Evolutionary conservation across 2,888 invertebrate species (phyloP).

Genomic region (Microplitis deprimator): DNA sequence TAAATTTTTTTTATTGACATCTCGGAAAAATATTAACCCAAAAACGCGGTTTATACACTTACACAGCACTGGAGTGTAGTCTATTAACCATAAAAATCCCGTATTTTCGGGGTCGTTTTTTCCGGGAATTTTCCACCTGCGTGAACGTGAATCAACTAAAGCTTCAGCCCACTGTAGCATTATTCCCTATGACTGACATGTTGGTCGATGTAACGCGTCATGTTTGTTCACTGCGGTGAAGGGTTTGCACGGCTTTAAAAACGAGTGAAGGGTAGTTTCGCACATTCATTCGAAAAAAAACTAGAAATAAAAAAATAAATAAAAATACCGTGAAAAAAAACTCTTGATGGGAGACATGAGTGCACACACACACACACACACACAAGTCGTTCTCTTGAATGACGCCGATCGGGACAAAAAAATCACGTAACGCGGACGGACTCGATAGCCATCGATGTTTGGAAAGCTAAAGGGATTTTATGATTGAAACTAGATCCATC

Average conservation of each 20-base stretch:
- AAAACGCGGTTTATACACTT: background rate
- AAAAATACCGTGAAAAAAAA: background rate
- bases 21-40: background rate
- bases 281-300: slow-evolving; percentile 17
- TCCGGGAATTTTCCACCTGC: background rate
- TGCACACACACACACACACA: background rate
- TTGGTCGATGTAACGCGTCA: slow-evolving; percentile 15
- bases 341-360: background rate
- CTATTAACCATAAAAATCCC: background rate
- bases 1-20: background rate
- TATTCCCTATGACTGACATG: slow-evolving; percentile 8
- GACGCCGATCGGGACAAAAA: background rate
- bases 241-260: slow-evolving; percentile 2
- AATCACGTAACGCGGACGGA: background rate
- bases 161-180: background rate
- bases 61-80: background rate
- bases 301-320: background rate
- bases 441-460: background rate
- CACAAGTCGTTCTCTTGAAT: background rate
- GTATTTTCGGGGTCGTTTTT: background rate
- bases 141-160: background rate
- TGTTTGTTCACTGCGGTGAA: slow-evolving; percentile 24
- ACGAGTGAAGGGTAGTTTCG: background rate
- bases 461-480: background rate
- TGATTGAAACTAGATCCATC: slow-evolving; percentile 1